These are phyloP conservation scores for Hyles vespertilio DNA, from an alignment of 1,140 invertebrate genomes.

Conservation along the genomic window DNA sequence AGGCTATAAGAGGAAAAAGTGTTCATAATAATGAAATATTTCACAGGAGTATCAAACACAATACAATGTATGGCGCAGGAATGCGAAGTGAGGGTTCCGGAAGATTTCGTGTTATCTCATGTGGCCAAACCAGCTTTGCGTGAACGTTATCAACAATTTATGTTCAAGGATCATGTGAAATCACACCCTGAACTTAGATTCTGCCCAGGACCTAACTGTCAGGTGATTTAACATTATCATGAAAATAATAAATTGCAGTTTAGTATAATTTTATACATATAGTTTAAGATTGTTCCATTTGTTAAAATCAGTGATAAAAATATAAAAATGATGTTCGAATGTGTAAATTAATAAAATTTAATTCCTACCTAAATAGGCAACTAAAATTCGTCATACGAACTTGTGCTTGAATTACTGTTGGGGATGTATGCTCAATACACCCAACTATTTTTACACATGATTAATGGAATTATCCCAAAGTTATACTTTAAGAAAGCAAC, in stretches of 20 bases:
- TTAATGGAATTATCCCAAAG: too few relatives aligned
- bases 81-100: conserved; percentile 93
- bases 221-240: conserved; percentile 69
- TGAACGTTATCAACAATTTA: conserved; percentile 96
- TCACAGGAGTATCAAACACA: conserved; percentile 80
- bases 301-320: too few relatives aligned
- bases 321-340: too few relatives aligned
- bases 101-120: conserved; percentile 95
- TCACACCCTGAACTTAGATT: conserved; percentile 93
- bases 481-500: too few relatives aligned
- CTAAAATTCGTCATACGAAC: too few relatives aligned
- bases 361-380: too few relatives aligned
- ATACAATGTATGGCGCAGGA: conserved; percentile 98
- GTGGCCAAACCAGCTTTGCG: conserved; percentile 86
- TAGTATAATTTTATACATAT: neutral
- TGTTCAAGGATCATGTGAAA: conserved; percentile 97
- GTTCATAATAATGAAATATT: neutral
- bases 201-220: conserved; percentile 98
- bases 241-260: neutral
- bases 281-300: too few relatives aligned
- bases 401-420: too few relatives aligned
- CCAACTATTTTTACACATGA: too few relatives aligned
- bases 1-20: too few relatives aligned
- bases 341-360: too few relatives aligned
- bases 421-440: too few relatives aligned